Conservation (phyloP, 2,113 vertebrate genomes). For the Felis catus region DNA sequence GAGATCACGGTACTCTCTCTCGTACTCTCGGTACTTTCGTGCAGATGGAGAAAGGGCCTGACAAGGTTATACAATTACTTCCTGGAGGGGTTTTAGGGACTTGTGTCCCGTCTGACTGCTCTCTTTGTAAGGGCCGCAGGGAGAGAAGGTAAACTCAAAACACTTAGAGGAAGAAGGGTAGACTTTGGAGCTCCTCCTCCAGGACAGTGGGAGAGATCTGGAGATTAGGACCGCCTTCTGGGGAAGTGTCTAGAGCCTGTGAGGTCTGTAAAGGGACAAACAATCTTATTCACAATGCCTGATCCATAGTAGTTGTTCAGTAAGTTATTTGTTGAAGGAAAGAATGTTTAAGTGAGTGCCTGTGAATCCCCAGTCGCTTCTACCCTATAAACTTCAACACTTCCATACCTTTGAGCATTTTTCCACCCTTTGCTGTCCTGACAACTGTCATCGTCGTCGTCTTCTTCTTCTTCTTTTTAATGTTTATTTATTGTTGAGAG, state of each 20-base stretch:
- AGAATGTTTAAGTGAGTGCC: neutral
- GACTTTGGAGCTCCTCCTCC: neutral
- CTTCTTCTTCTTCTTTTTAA: no score
- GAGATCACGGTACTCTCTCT: neutral
- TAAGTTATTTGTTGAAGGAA: neutral
- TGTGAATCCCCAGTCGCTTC: neutral
- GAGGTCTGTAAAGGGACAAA: neutral
- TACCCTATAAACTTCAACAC: neutral
- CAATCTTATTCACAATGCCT: neutral
- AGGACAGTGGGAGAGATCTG: neutral
- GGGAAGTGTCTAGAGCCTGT: neutral
- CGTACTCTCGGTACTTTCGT: neutral
- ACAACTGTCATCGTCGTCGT: fast-evolving
- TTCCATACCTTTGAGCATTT: neutral
- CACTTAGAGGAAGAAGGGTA: neutral
- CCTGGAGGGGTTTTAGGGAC: neutral
- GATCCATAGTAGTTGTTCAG: neutral
- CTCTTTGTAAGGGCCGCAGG: neutral
- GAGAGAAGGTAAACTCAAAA: neutral
- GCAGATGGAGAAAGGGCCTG: neutral
- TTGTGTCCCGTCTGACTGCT: neutral
- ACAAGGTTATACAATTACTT: neutral
- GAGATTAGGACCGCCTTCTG: neutral
- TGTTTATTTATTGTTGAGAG: no score
- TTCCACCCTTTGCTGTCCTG: neutral